These are phyloP conservation scores for Lochmaea capreae DNA, from an alignment of 2,888 invertebrate genomes.

Conservation along the genomic window DNA sequence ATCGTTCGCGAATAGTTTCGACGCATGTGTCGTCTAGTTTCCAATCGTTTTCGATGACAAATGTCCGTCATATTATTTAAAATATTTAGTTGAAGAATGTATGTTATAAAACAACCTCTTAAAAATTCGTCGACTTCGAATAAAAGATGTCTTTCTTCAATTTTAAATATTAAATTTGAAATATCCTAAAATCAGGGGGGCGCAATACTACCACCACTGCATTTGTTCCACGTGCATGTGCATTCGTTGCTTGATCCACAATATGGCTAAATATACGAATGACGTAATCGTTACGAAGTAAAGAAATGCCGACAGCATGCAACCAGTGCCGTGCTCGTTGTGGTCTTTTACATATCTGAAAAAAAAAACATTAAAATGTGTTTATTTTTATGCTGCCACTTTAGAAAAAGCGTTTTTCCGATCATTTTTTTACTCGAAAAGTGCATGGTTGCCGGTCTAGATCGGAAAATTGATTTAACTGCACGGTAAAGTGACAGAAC, in stretches of 20 bases:
- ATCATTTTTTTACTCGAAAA: too few species aligned
- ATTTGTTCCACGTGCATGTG: conserved; percentile 63
- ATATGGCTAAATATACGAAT: conserved; percentile 62
- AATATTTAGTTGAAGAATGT: too few species aligned
- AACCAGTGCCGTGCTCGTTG: conserved; percentile 60
- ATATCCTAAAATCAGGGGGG: conserved; percentile 29
- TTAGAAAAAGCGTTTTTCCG: too few species aligned
- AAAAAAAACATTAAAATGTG: conserved; percentile 14
- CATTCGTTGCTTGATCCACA: conserved; percentile 65
- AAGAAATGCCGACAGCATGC: conserved; percentile 63
- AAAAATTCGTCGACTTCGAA: conserved; percentile 36
- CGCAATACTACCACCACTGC: conserved; percentile 62
- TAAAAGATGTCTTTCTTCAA: conserved; percentile 32
- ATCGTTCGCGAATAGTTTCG: too few species aligned
- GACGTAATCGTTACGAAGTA: conserved; percentile 65
- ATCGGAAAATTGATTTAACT: too few species aligned
- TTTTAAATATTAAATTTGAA: conserved; percentile 33
- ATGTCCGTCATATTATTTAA: too few species aligned
- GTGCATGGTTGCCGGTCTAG: too few species aligned
- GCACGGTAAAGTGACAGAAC: too few species aligned
- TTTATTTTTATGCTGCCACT: too few species aligned
- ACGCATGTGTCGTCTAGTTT: too few species aligned
- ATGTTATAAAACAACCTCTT: conserved; percentile 24
- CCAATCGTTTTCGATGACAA: too few species aligned
- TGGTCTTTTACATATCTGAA: conserved; percentile 43